Conservation (phyloP, 2,888 invertebrate species). For the Prosopocoilus inquinatus region DNA sequence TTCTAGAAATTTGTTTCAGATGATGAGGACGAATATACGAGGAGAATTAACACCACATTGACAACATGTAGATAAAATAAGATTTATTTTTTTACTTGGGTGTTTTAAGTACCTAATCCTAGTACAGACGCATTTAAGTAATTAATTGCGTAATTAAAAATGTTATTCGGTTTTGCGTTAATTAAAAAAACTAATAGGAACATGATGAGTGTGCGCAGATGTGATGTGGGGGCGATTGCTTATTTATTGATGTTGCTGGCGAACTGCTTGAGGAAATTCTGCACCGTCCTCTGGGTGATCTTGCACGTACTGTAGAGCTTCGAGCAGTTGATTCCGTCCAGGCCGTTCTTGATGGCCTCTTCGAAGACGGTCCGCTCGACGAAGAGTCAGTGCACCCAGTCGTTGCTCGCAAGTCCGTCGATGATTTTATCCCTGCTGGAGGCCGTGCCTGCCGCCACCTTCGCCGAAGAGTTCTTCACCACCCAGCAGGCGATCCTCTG, state of each 20-base stretch:
- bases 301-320: conserved; percentile 52
- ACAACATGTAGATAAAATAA: conserved; percentile 13
- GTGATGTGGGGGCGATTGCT: too few relatives aligned
- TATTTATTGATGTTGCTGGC: background rate
- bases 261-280: conserved; percentile 24
- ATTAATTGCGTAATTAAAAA: too few relatives aligned
- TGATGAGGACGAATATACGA: conserved; percentile 74
- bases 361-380: conserved; percentile 56
- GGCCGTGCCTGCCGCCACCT: conserved; percentile 45
- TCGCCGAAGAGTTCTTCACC: conserved; percentile 48
- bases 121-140: too few relatives aligned
- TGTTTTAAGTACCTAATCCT: too few relatives aligned
- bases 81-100: too few relatives aligned
- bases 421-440: conserved; percentile 52
- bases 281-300: conserved; percentile 29
- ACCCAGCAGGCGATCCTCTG: conserved; percentile 60
- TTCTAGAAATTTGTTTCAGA: conserved; percentile 53
- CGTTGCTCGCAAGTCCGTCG: conserved; percentile 52
- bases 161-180: too few relatives aligned
- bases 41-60: conserved; percentile 70
- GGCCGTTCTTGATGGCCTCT: conserved; percentile 54
- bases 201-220: too few relatives aligned
- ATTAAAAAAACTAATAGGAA: too few relatives aligned
- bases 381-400: conserved; percentile 42
- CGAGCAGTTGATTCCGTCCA: conserved; percentile 48